Base-by-base conservation (phyloP, 2,888 invertebrate genomes). In the Mimas tiliae region DNA sequence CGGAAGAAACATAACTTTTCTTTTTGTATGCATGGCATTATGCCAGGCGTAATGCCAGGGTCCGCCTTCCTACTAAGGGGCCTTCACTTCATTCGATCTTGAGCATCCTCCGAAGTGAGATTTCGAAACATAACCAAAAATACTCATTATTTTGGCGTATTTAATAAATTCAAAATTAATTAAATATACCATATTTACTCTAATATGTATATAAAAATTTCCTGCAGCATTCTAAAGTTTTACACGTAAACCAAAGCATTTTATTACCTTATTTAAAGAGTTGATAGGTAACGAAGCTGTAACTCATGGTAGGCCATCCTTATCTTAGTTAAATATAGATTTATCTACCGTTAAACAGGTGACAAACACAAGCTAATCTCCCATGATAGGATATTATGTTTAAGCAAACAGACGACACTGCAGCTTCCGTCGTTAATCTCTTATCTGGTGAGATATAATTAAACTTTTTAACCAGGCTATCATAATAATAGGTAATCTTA, bases 401-500 rank as follows among this genome's bases (percentile, higher is more conserved):
- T 82, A 82, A 62, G 85, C 85, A 91, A 93, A 93, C 91, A 91
- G 72, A 76, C 79, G 81, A 80, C 80, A 82, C 79, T 84, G 83
- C 89, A 89, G 91, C 93, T 90, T 92, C 93, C 93, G 90, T 87
- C 77, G 72, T 80, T 90, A 88, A 89, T 89, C 87, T 88, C 80
- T 88, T 89, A 88, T 89, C 88, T 84, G 68, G 74, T 70, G 77
- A 79, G 78, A 78, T 79, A 58, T 50, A 69, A 73, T 74, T 74
- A 80, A 78, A 75, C 66, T 69, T 69, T 76, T 78, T 75, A 85
- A 85, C 74, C 80, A 81, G 83, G 84, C 74, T 84, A 81, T 74
- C 74, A 79, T 74, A 75, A 80, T 81, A 75, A 79, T 78, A 72
- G 73, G 70, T 81, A 78, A 81, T 81, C 79, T 81, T 79, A 77